phyloP scores from a whole-genome alignment of 92 coral and sea anemone genomes.

The Zoanthus sansibaricus region DNA sequence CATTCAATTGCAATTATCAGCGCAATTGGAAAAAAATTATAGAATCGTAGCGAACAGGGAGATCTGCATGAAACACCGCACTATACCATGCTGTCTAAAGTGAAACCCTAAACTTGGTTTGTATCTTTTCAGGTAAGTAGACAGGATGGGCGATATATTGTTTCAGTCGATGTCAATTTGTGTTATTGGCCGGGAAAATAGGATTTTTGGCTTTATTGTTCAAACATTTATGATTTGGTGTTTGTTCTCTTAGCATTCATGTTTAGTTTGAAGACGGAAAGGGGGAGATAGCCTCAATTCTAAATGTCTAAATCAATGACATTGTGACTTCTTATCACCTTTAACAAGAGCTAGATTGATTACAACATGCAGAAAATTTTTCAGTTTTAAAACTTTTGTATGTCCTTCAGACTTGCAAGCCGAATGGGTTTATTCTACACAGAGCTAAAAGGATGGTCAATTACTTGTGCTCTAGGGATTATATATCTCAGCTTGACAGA shows the following conservation, averaged over 20 bases:
- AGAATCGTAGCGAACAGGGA: too few species aligned
- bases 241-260: slow-evolving; percentile 13
- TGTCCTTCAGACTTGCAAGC: background rate
- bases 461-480: background rate
- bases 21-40: too few species aligned
- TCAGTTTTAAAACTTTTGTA: background rate
- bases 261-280: slow-evolving; percentile 17
- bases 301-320: slow-evolving; percentile 2
- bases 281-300: background rate
- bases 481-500: background rate
- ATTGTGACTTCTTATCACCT: slow-evolving; percentile 8
- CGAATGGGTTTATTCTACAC: background rate
- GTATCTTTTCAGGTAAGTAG: slow-evolving; percentile 7
- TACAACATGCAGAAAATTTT: background rate
- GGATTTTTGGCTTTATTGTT: slow-evolving; percentile 5
- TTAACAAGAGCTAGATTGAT: background rate
- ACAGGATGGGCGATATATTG: background rate
- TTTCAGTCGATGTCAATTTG: slow-evolving; percentile 12
- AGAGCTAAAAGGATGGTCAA: background rate
- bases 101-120: background rate
- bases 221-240: slow-evolving; percentile 2
- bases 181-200: slow-evolving; percentile 6
- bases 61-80: too few species aligned
- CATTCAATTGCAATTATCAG: too few species aligned
- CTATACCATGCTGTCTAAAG: too few species aligned